Conservation (phyloP, 2,888 invertebrate species). For the Nemotelus pantherinus region DNA sequence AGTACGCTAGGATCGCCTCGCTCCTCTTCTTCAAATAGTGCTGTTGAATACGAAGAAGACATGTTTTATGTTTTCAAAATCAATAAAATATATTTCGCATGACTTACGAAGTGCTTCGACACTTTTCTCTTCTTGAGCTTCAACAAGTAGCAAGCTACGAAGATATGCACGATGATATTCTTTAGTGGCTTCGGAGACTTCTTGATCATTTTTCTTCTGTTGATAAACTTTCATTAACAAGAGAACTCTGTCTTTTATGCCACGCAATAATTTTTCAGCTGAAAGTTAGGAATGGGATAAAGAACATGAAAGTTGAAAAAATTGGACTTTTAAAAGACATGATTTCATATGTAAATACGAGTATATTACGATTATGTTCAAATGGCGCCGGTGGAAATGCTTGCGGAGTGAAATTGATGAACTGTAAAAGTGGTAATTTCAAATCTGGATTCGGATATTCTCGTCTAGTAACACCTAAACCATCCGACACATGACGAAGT, state of each 20-base stretch:
- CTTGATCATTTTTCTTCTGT: conserved; percentile 20
- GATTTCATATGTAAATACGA: not conserved
- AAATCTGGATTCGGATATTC: conserved; percentile 60
- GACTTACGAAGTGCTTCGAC: conserved; percentile 41
- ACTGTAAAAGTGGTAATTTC: conserved; percentile 61
- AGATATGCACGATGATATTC: conserved; percentile 44
- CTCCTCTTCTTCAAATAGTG: conserved; percentile 34
- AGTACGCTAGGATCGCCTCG: conserved; percentile 50
- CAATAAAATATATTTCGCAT: not conserved
- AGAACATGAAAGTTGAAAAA: no score
- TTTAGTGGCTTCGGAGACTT: conserved; percentile 13
- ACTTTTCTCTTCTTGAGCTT: conserved; percentile 13
- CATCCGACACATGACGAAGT: conserved; percentile 58
- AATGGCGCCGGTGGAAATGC: conserved; percentile 59
- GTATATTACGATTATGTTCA: conserved; percentile 58
- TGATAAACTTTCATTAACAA: conserved; percentile 45
- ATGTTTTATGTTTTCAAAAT: not conserved
- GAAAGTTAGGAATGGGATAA: not conserved
- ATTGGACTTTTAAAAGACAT: no score
- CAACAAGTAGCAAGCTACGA: not conserved
- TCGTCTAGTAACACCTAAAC: conserved; percentile 51
- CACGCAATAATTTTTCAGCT: conserved; percentile 48
- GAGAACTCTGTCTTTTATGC: conserved; percentile 42
- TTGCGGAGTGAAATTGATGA: conserved; percentile 58
- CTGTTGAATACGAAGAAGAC: conserved; percentile 30